Evolutionary conservation across 2,113 vertebrate genomes (phyloP), one percentile per base, ranked within the genome.

Genomic region (Heterotis niloticus): DNA sequence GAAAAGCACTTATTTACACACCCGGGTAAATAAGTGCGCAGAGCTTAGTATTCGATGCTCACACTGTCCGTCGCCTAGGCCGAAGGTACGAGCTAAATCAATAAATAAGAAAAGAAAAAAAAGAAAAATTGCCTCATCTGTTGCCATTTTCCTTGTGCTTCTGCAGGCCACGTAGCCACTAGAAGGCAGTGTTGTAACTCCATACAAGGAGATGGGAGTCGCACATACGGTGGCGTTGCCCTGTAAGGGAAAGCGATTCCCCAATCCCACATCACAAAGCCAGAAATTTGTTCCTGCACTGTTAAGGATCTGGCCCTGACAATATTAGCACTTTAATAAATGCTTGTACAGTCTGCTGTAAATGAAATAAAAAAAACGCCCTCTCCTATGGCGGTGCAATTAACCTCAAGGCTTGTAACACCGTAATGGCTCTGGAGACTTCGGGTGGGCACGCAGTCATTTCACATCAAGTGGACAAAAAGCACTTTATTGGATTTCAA

Each of bases 181-280:
- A 67, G 76, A 76, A 78, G 76, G 80, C 79, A 72, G 69, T 74
- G 66, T 66, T 91, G 88, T 71, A 86, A 81, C 89, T 90, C 80
- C 79, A 44, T 82, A 77, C 4, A 20, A 78, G 26, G 14, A 20
- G 75, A 64, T 5, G 26, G 62, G 28, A 67, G 23, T 1, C 28
- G 28, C 23, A 77, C 1, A 26, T 5, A 52, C 52, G 13, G 18
- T 26, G 11, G 23, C 20, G 34, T 16, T 62, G n/a, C 51, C 68
- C 51, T 44, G 54, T 60, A 10, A 18, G 24, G 5, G 11, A 75
- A 57, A 78, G 4, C 23, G 10, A 4, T 10, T 66, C 29, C 23
- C 9, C 18, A 66, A 44, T 23, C 57, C 54, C 56, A 59, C 57
- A 26, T 74, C 4, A 26, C 68, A 28, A 59, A 18, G 28, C 5